phyloP scores from a whole-genome alignment of 2,113 vertebrate genomes.

The Cyprinodon tularosa region DNA sequence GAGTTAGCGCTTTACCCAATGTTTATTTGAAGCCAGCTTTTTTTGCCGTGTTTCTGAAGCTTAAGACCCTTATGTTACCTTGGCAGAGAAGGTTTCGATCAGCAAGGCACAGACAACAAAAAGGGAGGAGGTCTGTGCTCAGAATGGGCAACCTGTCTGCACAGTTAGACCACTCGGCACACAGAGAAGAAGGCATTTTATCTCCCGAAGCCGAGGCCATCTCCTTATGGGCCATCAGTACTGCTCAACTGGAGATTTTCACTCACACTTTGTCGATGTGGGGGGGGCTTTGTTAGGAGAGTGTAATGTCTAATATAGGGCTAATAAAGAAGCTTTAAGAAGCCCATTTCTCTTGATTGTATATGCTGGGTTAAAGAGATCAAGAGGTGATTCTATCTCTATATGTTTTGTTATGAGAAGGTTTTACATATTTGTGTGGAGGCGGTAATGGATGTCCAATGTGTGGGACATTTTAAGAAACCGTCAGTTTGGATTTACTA shows the following conservation, averaged over 20 bases:
- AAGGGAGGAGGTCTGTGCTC: background rate
- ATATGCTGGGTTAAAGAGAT: conserved; percentile 1
- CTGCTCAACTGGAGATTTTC: conserved; percentile 16
- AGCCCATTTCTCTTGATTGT: conserved; percentile 41
- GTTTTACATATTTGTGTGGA: conserved; percentile 15
- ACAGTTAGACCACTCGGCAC: background rate
- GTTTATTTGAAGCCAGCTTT: no score
- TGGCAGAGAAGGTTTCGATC: background rate
- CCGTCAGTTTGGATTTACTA: conserved; percentile 46
- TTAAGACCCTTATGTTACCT: background rate
- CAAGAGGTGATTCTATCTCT: background rate
- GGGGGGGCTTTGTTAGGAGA: conserved; percentile 4
- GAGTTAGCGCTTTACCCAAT: background rate
- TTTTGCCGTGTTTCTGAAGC: background rate
- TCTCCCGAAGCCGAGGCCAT: background rate
- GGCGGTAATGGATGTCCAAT: conserved; percentile 7
- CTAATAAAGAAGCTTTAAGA: conserved; percentile 20
- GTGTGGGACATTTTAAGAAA: conserved; percentile 31
- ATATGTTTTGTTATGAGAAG: conserved; percentile 17
- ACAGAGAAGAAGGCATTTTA: background rate
- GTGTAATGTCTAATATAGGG: conserved; percentile 32
- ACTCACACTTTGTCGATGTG: conserved; percentile 19
- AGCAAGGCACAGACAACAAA: background rate
- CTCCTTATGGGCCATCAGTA: conserved; percentile 23
- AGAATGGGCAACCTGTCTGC: background rate